Conservation (phyloP, 30 jellyfish, hydroid and myxozoan species). For the Aurelia aurita region DNA sequence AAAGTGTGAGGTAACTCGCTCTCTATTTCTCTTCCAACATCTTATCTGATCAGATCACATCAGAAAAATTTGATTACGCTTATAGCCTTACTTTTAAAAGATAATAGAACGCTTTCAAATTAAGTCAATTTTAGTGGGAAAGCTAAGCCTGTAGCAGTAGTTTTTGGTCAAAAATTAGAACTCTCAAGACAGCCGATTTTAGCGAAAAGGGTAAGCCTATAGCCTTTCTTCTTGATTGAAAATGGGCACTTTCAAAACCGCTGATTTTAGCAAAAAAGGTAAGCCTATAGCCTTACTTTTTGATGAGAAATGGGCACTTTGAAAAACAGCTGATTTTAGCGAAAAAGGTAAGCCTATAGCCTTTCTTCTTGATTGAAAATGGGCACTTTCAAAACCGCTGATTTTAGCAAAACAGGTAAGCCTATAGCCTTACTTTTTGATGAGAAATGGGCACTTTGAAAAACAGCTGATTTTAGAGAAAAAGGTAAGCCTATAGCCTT, state of each 20-base stretch:
- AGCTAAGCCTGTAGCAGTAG: background rate
- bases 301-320: background rate
- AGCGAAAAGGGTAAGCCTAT: background rate
- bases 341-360: constrained; percentile 1
- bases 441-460: background rate
- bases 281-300: background rate
- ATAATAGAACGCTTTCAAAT: background rate
- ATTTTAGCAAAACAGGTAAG: background rate
- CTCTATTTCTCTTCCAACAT: no score
- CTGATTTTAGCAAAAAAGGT: background rate
- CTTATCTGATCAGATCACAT: no score
- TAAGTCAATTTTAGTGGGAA: background rate
- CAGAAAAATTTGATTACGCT: no score
- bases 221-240: background rate
- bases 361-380: background rate
- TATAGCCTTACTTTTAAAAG: no score
- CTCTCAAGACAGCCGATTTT: background rate
- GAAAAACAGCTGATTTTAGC: background rate
- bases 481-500: background rate
- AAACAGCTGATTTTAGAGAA: background rate
- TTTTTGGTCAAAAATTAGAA: background rate
- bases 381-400: background rate
- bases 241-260: background rate
- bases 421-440: background rate
- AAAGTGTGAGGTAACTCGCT: no score